phyloP scores from a whole-genome alignment of 2,888 invertebrate genomes.

The Drosophila siamana region DNA sequence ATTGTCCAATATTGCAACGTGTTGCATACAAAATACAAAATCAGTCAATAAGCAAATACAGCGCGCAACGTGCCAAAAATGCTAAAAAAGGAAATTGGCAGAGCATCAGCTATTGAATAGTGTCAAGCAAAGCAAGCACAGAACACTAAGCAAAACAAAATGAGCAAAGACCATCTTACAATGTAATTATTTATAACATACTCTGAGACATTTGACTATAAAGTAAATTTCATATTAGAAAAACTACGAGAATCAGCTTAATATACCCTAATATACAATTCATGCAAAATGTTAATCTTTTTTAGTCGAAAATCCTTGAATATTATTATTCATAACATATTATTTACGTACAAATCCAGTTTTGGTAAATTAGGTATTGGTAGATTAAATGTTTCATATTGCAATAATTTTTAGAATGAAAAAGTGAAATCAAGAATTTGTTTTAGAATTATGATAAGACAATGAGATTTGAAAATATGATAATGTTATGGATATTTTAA shows the following conservation, averaged over 20 bases:
- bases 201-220: neutral
- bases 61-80: slow-evolving; percentile 58
- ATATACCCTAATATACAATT: slow-evolving; percentile 41
- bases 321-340: neutral
- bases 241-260: slow-evolving; percentile 38
- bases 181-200: slow-evolving; percentile 19
- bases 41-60: slow-evolving; percentile 38
- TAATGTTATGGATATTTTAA: too few relatives aligned
- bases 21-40: slow-evolving; percentile 64
- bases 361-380: too few relatives aligned
- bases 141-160: slow-evolving; percentile 13
- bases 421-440: neutral
- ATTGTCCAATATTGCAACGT: slow-evolving; percentile 57
- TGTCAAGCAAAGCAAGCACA: slow-evolving; percentile 36
- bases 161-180: slow-evolving; percentile 17
- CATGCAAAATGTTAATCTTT: slow-evolving; percentile 13
- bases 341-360: too few relatives aligned
- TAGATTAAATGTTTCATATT: too few relatives aligned
- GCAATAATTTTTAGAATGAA: too few relatives aligned
- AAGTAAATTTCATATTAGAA: neutral
- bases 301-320: neutral
- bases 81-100: slow-evolving; percentile 35
- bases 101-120: slow-evolving; percentile 31
- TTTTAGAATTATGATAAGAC: neutral
- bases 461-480: neutral